These are phyloP conservation scores for Lagocephalus sceleratus DNA, from an alignment of 2,797 vertebrate genomes.

Conservation along the genomic window DNA sequence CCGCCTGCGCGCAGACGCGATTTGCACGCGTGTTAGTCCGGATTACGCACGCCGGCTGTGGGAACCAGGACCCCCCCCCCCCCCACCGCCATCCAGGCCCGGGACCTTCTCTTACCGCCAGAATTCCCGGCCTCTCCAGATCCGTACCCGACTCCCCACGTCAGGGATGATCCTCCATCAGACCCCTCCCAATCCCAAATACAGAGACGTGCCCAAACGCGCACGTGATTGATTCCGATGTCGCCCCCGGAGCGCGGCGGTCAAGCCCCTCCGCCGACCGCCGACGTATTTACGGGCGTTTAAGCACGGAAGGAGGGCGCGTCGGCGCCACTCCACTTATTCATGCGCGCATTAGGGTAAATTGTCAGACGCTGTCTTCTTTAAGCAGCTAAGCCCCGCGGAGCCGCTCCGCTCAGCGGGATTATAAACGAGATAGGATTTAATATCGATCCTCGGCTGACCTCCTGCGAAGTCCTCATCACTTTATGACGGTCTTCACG, in stretches of 20 bases:
- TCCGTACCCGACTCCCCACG: too few relatives aligned
- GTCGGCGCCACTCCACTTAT: slow-evolving; percentile 63
- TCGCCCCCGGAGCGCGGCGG: slow-evolving; percentile 32
- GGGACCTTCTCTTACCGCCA: too few relatives aligned
- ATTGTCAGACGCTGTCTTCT: slow-evolving; percentile 60
- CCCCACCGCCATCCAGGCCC: slow-evolving; percentile 38
- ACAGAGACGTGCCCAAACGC: slow-evolving; percentile 27
- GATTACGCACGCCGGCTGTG: slow-evolving; percentile 78
- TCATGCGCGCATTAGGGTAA: slow-evolving; percentile 63
- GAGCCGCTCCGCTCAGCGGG: slow-evolving; percentile 63
- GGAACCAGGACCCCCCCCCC: slow-evolving; percentile 75
- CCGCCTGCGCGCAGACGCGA: slow-evolving; percentile 76
- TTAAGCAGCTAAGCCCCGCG: slow-evolving; percentile 53
- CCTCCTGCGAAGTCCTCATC: slow-evolving; percentile 79
- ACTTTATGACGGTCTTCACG: slow-evolving; percentile 75
- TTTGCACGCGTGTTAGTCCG: slow-evolving; percentile 82
- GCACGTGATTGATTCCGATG: slow-evolving; percentile 46
- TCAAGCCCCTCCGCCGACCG: slow-evolving; percentile 47
- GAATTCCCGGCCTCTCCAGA: too few relatives aligned
- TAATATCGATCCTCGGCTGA: slow-evolving; percentile 79
- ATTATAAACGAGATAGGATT: slow-evolving; percentile 76
- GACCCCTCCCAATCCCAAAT: too few relatives aligned
- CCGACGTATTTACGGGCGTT: slow-evolving; percentile 62
- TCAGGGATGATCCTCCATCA: too few relatives aligned
- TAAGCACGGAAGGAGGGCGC: slow-evolving; percentile 28